These are phyloP conservation scores for Galerucella pusilla DNA, from an alignment of 2,888 invertebrate species.

Conservation along the genomic window DNA sequence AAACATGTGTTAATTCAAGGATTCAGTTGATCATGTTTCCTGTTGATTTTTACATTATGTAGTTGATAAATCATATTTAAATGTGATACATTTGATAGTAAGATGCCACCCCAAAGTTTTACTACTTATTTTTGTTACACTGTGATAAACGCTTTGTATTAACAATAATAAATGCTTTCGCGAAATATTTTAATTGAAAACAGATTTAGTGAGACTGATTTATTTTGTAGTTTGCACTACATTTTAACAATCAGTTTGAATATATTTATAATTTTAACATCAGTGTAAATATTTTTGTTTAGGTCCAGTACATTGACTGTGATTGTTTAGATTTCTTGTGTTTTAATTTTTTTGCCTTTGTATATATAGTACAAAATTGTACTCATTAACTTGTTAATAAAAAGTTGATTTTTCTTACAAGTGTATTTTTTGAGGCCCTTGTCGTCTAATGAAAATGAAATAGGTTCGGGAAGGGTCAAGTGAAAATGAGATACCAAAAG, in stretches of 20 bases:
- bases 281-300: constrained; percentile 39
- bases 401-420: constrained; percentile 30
- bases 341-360: constrained; percentile 43
- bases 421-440: background rate
- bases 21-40: too few relatives aligned
- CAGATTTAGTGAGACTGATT: constrained; percentile 45
- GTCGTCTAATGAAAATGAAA: too few relatives aligned
- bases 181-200: constrained; percentile 30
- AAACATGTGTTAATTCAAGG: too few relatives aligned
- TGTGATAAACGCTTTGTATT: constrained; percentile 23
- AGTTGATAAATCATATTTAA: too few relatives aligned
- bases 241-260: constrained; percentile 39
- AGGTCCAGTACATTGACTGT: constrained; percentile 50
- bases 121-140: constrained; percentile 1
- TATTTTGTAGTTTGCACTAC: constrained; percentile 38
- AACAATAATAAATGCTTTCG: constrained; percentile 49
- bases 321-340: constrained; percentile 49
- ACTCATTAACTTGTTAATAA: constrained; percentile 31
- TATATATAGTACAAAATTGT: constrained; percentile 51
- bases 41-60: too few relatives aligned
- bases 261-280: constrained; percentile 36
- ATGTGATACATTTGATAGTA: background rate
- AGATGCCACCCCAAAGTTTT: background rate
- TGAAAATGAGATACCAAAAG: too few relatives aligned
- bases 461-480: too few relatives aligned